Percentiles rank a stretch among this genome's conserved stretches.
phyloP scores from a whole-genome alignment of 2,113 vertebrate genomes.

The Scolopax mira region DNA sequence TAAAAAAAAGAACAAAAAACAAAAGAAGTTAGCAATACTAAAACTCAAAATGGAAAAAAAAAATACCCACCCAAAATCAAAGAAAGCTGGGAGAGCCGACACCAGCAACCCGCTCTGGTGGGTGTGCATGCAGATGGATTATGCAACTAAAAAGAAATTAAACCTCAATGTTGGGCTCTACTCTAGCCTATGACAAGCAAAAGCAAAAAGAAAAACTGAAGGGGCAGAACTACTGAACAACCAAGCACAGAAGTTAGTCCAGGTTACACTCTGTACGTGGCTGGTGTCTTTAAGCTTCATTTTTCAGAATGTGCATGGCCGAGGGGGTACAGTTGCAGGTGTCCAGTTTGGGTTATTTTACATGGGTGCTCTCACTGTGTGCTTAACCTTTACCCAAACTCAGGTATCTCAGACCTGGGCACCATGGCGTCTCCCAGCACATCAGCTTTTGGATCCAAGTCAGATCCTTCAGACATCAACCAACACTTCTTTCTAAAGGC shows the following conservation, averaged over 20 bases:
- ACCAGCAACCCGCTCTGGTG: constrained; percentile 56
- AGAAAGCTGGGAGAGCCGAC: constrained; percentile 52
- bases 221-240: neutral
- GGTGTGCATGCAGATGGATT: constrained; percentile 64
- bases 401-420: neutral
- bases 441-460: neutral
- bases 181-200: constrained; percentile 29
- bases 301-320: rapidly evolving
- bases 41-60: constrained; percentile 38
- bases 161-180: neutral
- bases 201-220: neutral
- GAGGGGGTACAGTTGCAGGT: rapidly evolving
- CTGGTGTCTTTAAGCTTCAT: neutral
- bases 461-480: neutral
- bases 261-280: neutral
- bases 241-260: neutral
- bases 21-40: constrained; percentile 78
- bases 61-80: neutral
- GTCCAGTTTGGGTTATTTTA: neutral
- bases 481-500: neutral
- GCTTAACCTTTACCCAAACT: neutral
- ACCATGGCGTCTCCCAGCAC: neutral
- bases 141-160: constrained; percentile 18
- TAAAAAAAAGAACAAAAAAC: constrained; percentile 81
- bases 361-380: rapidly evolving